Evolutionary conservation across 1,140 invertebrate species (phyloP).

Genomic region (Leptinotarsa lineolata): DNA sequence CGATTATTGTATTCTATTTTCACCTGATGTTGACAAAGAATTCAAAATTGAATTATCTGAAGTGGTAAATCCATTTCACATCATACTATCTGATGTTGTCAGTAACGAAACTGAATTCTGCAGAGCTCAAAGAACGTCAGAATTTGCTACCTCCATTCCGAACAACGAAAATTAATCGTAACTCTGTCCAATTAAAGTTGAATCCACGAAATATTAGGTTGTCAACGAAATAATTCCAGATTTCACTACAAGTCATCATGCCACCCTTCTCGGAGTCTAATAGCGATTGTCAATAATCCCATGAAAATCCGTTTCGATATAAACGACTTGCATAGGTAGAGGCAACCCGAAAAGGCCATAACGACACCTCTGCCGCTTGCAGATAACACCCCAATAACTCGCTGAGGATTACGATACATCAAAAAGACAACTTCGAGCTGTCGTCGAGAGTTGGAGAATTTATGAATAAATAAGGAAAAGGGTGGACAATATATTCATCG

Average conservation of each 20-base stretch:
- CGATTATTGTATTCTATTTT: too few species aligned
- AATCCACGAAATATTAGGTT: background rate
- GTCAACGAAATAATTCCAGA: background rate
- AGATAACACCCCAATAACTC: slow-evolving; percentile 1
- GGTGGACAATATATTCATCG: background rate
- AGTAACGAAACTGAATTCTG: too few species aligned
- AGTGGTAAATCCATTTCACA: too few species aligned
- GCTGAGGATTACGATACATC: slow-evolving; percentile 7
- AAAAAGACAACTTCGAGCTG: slow-evolving; percentile 8
- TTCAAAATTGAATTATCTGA: too few species aligned
- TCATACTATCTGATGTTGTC: too few species aligned
- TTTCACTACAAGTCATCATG: background rate
- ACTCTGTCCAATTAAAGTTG: background rate
- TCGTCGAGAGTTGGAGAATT: background rate
- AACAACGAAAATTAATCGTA: too few species aligned
- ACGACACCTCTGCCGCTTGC: background rate
- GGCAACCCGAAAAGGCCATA: background rate
- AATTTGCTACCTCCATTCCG: too few species aligned
- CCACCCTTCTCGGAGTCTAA: background rate
- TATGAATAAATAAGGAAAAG: slow-evolving; percentile 1
- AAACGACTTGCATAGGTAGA: slow-evolving; percentile 5
- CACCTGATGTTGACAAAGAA: too few species aligned
- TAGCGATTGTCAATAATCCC: slow-evolving; percentile 3
- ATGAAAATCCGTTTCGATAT: background rate
- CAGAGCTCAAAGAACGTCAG: too few species aligned